Evolutionary conservation across 2,888 invertebrate genomes (phyloP).

Genomic region (Tortrix viridana): DNA sequence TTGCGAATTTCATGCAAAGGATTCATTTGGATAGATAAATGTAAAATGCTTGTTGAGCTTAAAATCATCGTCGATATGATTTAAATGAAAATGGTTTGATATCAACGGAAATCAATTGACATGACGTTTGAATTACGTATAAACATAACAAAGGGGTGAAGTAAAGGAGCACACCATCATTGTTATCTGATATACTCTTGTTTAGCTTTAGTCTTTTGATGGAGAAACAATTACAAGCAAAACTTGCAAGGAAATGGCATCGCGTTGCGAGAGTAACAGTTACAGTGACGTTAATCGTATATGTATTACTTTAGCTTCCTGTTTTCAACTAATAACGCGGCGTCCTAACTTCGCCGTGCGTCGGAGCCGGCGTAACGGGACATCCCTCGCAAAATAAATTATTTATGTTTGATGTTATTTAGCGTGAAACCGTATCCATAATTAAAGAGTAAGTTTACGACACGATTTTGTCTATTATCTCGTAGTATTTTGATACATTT

Average conservation of each 20-base stretch:
- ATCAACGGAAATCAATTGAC: background rate
- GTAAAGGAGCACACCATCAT: background rate
- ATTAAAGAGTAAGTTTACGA: background rate
- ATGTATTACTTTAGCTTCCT: conserved; percentile 25
- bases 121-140: background rate
- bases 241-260: background rate
- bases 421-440: background rate
- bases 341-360: conserved; percentile 12
- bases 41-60: background rate
- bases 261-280: conserved; percentile 8
- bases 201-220: background rate
- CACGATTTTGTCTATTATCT: background rate
- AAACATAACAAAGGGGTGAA: background rate
- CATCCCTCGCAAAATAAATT: background rate
- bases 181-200: background rate
- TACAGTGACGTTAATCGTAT: conserved; percentile 10
- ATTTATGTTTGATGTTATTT: conserved; percentile 6
- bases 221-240: conserved; percentile 1
- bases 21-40: background rate
- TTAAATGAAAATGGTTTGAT: background rate
- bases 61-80: background rate
- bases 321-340: conserved; percentile 30
- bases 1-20: background rate
- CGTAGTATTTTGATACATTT: background rate
- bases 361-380: background rate